Conservation (phyloP, 2,888 invertebrate species). For the Smittia aterrima region DNA sequence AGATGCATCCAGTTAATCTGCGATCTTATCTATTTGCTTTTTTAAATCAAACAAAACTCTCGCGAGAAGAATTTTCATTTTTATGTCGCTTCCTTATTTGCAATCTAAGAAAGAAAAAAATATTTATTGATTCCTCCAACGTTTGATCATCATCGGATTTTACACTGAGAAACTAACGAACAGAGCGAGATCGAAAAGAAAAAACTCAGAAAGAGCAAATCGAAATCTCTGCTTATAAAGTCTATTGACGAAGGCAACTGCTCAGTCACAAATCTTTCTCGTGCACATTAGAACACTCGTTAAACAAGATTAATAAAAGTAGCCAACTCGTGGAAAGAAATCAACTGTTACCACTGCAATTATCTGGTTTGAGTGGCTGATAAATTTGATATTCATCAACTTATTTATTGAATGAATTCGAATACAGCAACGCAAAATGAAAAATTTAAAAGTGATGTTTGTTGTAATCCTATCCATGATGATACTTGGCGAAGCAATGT, state of each 20-base stretch:
- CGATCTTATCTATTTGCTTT: too few species aligned
- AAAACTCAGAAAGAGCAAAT: constrained; percentile 15
- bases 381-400: neutral
- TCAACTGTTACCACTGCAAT: neutral
- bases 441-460: neutral
- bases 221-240: constrained; percentile 7
- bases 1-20: too few species aligned
- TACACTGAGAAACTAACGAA: too few species aligned
- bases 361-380: neutral
- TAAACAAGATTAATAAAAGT: neutral
- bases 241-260: neutral
- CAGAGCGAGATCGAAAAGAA: neutral
- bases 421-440: neutral
- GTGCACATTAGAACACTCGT: neutral
- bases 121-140: too few species aligned
- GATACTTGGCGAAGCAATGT: neutral
- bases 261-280: neutral
- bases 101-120: too few species aligned
- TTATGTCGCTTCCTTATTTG: too few species aligned
- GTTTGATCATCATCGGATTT: too few species aligned
- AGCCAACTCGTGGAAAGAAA: neutral
- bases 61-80: too few species aligned
- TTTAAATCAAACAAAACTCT: too few species aligned
- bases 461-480: neutral
- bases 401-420: neutral